Conservation (phyloP, 1,140 invertebrate genomes). For the Drosophila sucinea region DNA sequence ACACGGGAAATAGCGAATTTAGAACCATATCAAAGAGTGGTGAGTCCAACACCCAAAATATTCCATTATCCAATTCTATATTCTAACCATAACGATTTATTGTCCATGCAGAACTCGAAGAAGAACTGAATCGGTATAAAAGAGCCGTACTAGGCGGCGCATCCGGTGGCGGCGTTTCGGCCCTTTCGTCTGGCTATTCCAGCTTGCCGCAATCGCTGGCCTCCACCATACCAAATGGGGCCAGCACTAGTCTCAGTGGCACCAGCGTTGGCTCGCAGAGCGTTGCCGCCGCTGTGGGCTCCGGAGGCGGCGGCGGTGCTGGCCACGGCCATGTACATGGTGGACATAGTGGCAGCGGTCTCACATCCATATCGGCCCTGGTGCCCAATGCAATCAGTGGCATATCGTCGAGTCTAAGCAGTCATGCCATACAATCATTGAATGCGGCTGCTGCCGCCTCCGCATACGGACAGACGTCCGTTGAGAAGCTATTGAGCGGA, state of each 20-base stretch:
- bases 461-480: constrained; percentile 58
- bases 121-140: constrained; percentile 83
- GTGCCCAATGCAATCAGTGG: constrained; percentile 82
- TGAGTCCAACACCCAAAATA: constrained; percentile 32
- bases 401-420: constrained; percentile 81
- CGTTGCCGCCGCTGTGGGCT: constrained; percentile 41
- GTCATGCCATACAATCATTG: constrained; percentile 76
- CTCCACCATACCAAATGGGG: constrained; percentile 71
- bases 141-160: constrained; percentile 72
- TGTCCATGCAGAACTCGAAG: constrained; percentile 68
- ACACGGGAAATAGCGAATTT: constrained; percentile 81
- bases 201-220: constrained; percentile 72
- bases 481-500: constrained; percentile 80
- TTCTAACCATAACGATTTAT: background rate
- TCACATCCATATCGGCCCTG: constrained; percentile 80
- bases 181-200: constrained; percentile 73
- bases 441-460: constrained; percentile 57
- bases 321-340: background rate
- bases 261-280: constrained; percentile 70
- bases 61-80: background rate
- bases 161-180: constrained; percentile 65
- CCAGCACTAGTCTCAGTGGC: constrained; percentile 69
- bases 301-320: constrained; percentile 29
- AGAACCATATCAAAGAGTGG: constrained; percentile 83
- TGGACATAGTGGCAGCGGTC: constrained; percentile 39